Percentiles rank a stretch among this genome's conserved stretches.
Conservation (phyloP, 2,113 vertebrate species). For the Phaethon lepturus region DNA sequence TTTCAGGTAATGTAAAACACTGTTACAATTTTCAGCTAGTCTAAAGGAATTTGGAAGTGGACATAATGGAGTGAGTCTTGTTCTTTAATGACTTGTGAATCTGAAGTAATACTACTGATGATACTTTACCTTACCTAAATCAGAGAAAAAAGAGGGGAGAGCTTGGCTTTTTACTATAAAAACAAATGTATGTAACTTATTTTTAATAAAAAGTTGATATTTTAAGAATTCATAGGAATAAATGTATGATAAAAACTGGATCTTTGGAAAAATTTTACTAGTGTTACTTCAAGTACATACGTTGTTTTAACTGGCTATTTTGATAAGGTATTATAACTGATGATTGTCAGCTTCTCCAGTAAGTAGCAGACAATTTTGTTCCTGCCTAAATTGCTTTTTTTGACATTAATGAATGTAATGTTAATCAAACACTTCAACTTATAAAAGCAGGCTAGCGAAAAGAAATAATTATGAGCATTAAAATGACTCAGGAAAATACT, state of each 20-base stretch:
- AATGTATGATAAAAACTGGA: not conserved
- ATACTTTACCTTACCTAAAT: not conserved
- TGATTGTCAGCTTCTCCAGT: not conserved
- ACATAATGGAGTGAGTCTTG: not conserved
- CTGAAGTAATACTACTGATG: not conserved
- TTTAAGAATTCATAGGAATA: not conserved
- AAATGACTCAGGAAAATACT: not conserved
- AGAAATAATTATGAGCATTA: not conserved
- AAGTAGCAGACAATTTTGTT: not conserved
- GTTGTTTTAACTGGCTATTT: not conserved
- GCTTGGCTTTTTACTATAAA: not conserved
- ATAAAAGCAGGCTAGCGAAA: not conserved
- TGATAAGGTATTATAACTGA: not conserved
- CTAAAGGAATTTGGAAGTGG: not conserved
- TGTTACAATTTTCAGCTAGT: not conserved
- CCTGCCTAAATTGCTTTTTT: not conserved
- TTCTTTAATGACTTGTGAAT: not conserved
- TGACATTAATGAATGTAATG: conserved; percentile 19
- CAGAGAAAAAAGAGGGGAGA: not conserved
- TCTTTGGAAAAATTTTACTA: not conserved
- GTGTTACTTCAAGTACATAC: not conserved
- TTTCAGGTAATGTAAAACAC: not conserved
- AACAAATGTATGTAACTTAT: not conserved
- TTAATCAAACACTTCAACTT: conserved; percentile 2
- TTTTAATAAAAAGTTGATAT: not conserved